Base-by-base conservation (phyloP, 2,797 vertebrate genomes). In the Microctenopoma steveboyesi region DNA sequence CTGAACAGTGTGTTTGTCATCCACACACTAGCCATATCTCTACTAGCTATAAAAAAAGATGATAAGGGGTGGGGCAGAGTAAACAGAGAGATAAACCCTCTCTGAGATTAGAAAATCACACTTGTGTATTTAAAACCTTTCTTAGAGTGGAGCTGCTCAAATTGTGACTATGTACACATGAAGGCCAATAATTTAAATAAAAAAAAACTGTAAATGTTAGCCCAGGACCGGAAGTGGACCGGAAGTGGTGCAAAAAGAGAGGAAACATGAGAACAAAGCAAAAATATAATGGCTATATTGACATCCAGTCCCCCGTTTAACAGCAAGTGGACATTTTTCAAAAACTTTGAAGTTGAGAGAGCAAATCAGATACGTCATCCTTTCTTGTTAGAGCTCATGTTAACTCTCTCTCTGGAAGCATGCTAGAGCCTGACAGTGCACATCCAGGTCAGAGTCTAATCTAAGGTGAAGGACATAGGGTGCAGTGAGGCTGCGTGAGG, bases 381-480 rank as follows among this genome's bases (percentile, higher is more conserved):
- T 8, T 30, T 71, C 53, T 56, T 39, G 25, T 74, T 22, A 18
- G 33, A 60, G 59, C 74, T 82, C 62, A 65, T 59, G 63, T 72
- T 73, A 71, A 76, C 82, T 81, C 72, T 82, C 63, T 73, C 22
- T 22, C 22, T 65, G 74, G 77, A 61, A 80, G 51, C 43, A 76
- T 71, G 57, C 65, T 54, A 50, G 53, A 74, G 70, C 66, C 72
- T 43, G 79, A 69, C 65, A 64, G 76, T 33, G 50, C 45, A 73
- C 53, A 76, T 78, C 68, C 74, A 76, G 58, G 62, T 45, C 56
- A 45, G 63, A 77, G 60, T 79, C 74, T 87, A 88, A 87, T 85
- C 59, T 78, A 35, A 88, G 70, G 63, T 80, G 84, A 91, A 79
- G 64, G 74, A 83, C 79, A 70, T 65, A 73, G 83, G 69, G 72